Percentiles rank a stretch among this genome's conserved stretches.
These are phyloP conservation scores for Struthio camelus DNA, from an alignment of 2,113 vertebrate genomes.

Conservation along the genomic window DNA sequence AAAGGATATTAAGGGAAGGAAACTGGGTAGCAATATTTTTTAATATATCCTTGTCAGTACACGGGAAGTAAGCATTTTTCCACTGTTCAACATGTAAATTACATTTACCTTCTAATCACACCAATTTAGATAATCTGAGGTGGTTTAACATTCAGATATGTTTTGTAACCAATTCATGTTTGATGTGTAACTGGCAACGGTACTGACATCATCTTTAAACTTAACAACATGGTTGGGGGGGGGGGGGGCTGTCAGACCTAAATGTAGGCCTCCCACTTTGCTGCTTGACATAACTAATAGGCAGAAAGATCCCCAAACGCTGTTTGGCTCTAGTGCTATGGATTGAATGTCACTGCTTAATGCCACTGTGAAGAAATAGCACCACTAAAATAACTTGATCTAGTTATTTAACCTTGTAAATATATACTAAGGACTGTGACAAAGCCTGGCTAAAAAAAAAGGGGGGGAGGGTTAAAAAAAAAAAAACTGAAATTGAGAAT, in stretches of 20 bases:
- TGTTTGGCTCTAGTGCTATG: background rate
- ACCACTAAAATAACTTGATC: constrained; percentile 20
- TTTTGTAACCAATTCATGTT: constrained; percentile 34
- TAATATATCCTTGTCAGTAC: constrained; percentile 11
- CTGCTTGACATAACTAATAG: background rate
- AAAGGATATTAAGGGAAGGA: constrained; percentile 35
- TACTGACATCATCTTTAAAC: background rate
- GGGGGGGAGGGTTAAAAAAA: background rate
- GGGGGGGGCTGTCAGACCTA: background rate
- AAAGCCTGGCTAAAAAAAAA: background rate
- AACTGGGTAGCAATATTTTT: constrained; percentile 21
- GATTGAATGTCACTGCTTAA: constrained; percentile 14
- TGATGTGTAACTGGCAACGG: background rate
- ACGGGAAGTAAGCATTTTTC: constrained; percentile 13
- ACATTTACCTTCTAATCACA: background rate
- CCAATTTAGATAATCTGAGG: constrained; percentile 10
- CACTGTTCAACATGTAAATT: constrained; percentile 51
- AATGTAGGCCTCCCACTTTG: background rate
- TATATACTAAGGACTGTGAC: constrained; percentile 8
- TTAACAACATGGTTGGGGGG: background rate
- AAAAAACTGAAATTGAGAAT: background rate
- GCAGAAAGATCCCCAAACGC: background rate
- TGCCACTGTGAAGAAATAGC: constrained; percentile 16
- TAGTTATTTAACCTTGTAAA: constrained; percentile 17
- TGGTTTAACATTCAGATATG: background rate